Base-by-base conservation (phyloP, 2,113 vertebrate genomes). In the Hyaena hyaena region DNA sequence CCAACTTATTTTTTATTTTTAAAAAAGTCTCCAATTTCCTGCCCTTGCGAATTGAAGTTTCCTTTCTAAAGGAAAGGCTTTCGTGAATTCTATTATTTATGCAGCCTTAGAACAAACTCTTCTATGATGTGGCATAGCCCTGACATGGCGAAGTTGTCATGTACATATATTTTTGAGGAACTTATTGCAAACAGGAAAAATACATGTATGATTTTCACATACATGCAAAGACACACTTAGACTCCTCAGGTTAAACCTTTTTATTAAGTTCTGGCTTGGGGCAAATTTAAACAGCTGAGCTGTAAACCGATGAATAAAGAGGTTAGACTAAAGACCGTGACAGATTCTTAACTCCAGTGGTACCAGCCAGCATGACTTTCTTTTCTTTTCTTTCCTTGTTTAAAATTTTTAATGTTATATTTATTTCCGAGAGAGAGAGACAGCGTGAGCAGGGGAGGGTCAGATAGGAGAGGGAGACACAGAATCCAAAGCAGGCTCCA, bases 221-320 rank as follows among this genome's bases (percentile, higher is more conserved):
- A 58, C 12, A 66, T 45, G 53, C 45, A 93, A 86, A 91, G 21
- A 24, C 65, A 79, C 0, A 11, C 50, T 89, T 85, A 23, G 0
- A 4, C 3, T 96, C 74, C 24, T 95, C 82, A 87, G n/a, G 28
- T 79, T 83, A 89, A 97, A 87, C 84, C 79, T 43, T 15, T 53
- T 0, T 97, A 91, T 89, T 97, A 96, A 93, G 58, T 95, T 98
- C 98, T 43, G 87, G 35, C 23, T 97, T 82, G 92, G 92, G 35
- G 79, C 31, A 96, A 94, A 91, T 90, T 48, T 68, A 43, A 96
- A 93, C 26, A 94, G 88, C 69, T 91, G 73, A 98, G 82, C 93
- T 97, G 83, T 71, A 80, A 98, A 97, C 14, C 8, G 28, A 45
- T 0, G 58, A 96, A 95, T 73, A 97, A 55, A 93, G 14, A 28